Evolutionary conservation across 2,113 vertebrate genomes (phyloP).

Genomic region (Scatophagus argus): DNA sequence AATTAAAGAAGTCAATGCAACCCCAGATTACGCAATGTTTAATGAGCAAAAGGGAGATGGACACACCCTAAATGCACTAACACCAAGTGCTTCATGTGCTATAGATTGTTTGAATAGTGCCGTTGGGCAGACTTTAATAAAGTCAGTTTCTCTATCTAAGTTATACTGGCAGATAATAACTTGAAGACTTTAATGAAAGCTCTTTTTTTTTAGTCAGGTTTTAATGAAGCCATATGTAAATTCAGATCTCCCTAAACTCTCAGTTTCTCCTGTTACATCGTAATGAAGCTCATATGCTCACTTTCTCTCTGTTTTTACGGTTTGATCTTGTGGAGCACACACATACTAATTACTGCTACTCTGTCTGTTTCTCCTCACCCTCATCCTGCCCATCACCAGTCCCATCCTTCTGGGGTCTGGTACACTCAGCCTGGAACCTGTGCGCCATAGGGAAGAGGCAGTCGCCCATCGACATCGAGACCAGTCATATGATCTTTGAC

Average conservation of each 20-base stretch:
- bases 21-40: too few species aligned
- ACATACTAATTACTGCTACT: slow-evolving; percentile 7
- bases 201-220: slow-evolving; percentile 36
- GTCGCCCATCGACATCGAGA: slow-evolving; percentile 97
- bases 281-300: slow-evolving; percentile 44
- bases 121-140: slow-evolving; percentile 37
- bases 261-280: slow-evolving; percentile 30
- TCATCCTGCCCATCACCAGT: slow-evolving; percentile 77
- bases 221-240: slow-evolving; percentile 61
- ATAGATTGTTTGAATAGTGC: too few species aligned
- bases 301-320: slow-evolving; percentile 32
- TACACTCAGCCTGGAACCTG: slow-evolving; percentile 98
- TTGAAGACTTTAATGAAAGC: slow-evolving; percentile 52
- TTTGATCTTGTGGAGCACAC: slow-evolving; percentile 21
- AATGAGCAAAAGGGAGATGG: too few species aligned
- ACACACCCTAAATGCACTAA: too few species aligned
- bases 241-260: slow-evolving; percentile 42
- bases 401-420: slow-evolving; percentile 98
- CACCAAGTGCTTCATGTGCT: too few species aligned
- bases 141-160: slow-evolving; percentile 17
- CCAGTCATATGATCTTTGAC: slow-evolving; percentile 99
- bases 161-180: slow-evolving; percentile 49
- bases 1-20: too few species aligned
- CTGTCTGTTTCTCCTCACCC: slow-evolving; percentile 10
- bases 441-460: slow-evolving; percentile 97